Evolutionary conservation across 2,113 vertebrate species (phyloP).

Genomic region (Stegastes partitus): DNA sequence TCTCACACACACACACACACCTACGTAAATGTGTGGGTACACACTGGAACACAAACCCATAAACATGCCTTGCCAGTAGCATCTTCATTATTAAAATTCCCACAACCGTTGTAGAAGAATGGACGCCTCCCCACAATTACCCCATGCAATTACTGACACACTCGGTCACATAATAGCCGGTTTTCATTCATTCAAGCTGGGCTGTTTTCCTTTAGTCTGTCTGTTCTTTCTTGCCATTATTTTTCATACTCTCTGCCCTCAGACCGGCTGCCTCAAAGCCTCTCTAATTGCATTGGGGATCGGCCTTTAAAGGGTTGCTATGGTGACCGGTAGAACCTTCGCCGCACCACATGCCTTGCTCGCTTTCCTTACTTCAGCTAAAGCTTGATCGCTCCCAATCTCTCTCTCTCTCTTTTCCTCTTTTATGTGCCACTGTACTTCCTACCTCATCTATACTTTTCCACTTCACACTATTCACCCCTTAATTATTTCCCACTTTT

Average conservation of each 20-base stretch:
- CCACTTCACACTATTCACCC: slow-evolving; percentile 49
- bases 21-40: not conserved
- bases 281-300: slow-evolving; percentile 84
- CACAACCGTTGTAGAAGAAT: slow-evolving; percentile 33
- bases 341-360: slow-evolving; percentile 56
- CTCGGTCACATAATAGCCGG: slow-evolving; percentile 44
- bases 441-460: slow-evolving; percentile 67
- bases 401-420: slow-evolving; percentile 49
- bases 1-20: not conserved
- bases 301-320: slow-evolving; percentile 86
- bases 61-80: slow-evolving; percentile 16
- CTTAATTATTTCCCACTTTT: slow-evolving; percentile 64
- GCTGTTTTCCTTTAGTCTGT: slow-evolving; percentile 62
- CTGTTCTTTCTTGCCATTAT: slow-evolving; percentile 72
- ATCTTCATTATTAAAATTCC: slow-evolving; percentile 54
- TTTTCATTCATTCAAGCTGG: slow-evolving; percentile 62
- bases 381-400: slow-evolving; percentile 50
- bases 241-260: slow-evolving; percentile 75
- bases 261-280: slow-evolving; percentile 78
- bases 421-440: slow-evolving; percentile 68
- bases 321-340: slow-evolving; percentile 82
- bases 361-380: slow-evolving; percentile 60
- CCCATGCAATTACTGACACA: slow-evolving; percentile 36
- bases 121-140: slow-evolving; percentile 39
- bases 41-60: not conserved